phyloP scores from a whole-genome alignment of 2,888 invertebrate species.

The Zaprionus obscuricornis region DNA sequence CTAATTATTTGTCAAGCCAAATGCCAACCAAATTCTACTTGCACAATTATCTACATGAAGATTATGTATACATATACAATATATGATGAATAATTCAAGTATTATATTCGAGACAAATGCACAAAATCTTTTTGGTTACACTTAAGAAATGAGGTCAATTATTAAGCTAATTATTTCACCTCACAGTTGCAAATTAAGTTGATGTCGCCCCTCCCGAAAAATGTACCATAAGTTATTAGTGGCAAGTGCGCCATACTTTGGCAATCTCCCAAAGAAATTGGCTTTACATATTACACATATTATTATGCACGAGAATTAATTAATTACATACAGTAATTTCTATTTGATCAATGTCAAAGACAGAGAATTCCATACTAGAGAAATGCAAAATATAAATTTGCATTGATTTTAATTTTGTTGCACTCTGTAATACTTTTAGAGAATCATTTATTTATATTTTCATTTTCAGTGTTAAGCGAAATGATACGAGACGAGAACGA shows the following conservation, averaged over 20 bases:
- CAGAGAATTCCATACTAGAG: constrained; percentile 10
- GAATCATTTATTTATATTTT: constrained; percentile 11
- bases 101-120: constrained; percentile 21
- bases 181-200: constrained; percentile 29
- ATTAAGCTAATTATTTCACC: constrained; percentile 54
- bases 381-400: constrained; percentile 1
- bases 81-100: constrained; percentile 17
- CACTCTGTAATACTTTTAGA: constrained; percentile 43
- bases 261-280: constrained; percentile 26
- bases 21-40: constrained; percentile 12
- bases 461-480: constrained; percentile 46
- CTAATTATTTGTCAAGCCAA: constrained; percentile 7
- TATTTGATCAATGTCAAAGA: constrained; percentile 26
- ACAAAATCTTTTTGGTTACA: constrained; percentile 14
- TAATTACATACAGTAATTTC: constrained; percentile 33
- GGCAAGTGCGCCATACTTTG: constrained; percentile 28
- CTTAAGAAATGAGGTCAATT: constrained; percentile 61
- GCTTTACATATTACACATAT: neutral
- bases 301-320: constrained; percentile 28
- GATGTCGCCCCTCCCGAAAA: constrained; percentile 14
- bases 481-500: constrained; percentile 39
- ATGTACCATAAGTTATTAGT: constrained; percentile 36
- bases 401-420: constrained; percentile 23
- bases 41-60: no score
- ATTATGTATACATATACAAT: constrained; percentile 6